These are phyloP conservation scores for Leuciscus idus DNA, from an alignment of 2,113 vertebrate species.

Conservation along the genomic window DNA sequence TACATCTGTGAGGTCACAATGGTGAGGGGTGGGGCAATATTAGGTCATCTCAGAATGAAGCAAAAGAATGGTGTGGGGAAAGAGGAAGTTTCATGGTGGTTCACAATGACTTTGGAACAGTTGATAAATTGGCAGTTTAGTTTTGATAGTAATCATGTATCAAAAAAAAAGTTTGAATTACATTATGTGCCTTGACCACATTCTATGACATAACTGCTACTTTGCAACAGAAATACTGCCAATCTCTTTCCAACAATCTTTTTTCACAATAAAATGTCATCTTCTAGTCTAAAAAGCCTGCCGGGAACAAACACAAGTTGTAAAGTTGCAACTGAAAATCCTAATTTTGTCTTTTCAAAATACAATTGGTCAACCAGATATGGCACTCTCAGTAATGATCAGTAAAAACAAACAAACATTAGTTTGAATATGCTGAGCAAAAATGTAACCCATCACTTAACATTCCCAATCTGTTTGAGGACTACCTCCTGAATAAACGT, in stretches of 20 bases:
- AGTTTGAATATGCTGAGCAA: background rate
- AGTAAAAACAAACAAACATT: background rate
- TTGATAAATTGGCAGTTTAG: constrained; percentile 1
- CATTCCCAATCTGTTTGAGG: background rate
- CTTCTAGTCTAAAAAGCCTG: background rate
- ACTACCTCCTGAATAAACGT: background rate
- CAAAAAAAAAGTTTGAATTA: background rate
- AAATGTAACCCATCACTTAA: constrained; percentile 1
- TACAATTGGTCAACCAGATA: constrained; percentile 11
- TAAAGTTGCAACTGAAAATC: background rate
- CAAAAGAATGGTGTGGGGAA: background rate
- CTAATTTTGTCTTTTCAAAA: background rate
- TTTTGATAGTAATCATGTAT: background rate
- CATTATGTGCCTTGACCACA: background rate
- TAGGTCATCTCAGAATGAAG: constrained; percentile 1
- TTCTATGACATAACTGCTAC: background rate
- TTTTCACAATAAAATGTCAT: background rate
- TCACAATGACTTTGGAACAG: background rate
- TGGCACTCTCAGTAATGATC: constrained; percentile 20
- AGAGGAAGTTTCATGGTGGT: background rate
- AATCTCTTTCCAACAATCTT: background rate
- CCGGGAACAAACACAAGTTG: background rate
- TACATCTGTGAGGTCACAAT: constrained; percentile 32
- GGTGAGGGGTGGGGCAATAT: background rate
- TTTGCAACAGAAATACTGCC: constrained; percentile 2